phyloP scores from a whole-genome alignment of 2,797 vertebrate species.

The Rhinophrynus dorsalis region DNA sequence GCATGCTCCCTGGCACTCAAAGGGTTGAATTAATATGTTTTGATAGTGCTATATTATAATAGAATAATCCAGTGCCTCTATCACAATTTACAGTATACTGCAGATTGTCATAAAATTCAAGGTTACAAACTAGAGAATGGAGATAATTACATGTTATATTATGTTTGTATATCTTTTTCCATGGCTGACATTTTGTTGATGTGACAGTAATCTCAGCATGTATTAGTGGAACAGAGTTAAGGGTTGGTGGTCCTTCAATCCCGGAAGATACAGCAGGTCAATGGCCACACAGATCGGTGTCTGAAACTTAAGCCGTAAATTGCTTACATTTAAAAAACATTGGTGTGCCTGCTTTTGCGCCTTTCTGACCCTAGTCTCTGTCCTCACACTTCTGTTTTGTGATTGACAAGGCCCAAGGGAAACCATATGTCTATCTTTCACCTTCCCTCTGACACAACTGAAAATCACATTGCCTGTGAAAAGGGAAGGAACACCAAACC shows the following conservation, averaged over 20 bases:
- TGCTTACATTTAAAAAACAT: conserved; percentile 56
- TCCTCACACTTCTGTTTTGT: conserved; percentile 37
- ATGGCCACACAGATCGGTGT: conserved; percentile 41
- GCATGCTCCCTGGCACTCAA: too few relatives aligned
- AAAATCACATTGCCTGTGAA: conserved; percentile 33
- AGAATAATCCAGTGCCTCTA: too few relatives aligned
- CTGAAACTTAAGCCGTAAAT: conserved; percentile 52
- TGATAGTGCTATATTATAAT: too few relatives aligned
- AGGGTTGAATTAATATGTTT: too few relatives aligned
- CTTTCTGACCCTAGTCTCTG: conserved; percentile 32
- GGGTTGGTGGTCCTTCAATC: conserved; percentile 11
- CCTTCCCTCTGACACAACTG: conserved; percentile 52
- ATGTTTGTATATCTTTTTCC: neutral
- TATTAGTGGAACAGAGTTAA: neutral
- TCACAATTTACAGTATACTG: too few relatives aligned
- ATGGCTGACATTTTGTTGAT: conserved; percentile 7
- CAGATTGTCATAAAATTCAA: too few relatives aligned
- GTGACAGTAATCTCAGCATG: neutral
- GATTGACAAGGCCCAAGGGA: conserved; percentile 55
- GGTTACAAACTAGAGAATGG: too few relatives aligned
- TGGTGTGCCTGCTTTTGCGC: conserved; percentile 51
- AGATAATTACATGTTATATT: too few relatives aligned
- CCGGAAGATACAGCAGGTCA: neutral
- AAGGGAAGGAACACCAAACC: neutral
- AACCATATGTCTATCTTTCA: conserved; percentile 59